These are phyloP conservation scores for Octopus bimaculoides DNA, from an alignment of 1,140 invertebrate genomes.

Conservation along the genomic window DNA sequence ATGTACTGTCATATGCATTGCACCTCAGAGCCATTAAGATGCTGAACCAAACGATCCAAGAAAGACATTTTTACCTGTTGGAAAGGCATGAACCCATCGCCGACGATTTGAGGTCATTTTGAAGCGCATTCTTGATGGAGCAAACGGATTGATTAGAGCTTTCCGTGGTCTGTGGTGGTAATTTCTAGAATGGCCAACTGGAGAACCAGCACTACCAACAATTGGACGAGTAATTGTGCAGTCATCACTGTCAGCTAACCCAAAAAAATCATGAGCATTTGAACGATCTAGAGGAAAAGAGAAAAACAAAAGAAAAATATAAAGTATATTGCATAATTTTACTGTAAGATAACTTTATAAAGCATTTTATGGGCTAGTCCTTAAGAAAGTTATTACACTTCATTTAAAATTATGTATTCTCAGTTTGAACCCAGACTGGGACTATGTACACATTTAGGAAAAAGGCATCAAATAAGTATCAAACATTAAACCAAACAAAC, in stretches of 20 bases:
- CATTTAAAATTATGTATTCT: too few relatives aligned
- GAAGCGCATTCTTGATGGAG: constrained; percentile 93
- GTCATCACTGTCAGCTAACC: constrained; percentile 41
- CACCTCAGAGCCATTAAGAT: too few relatives aligned
- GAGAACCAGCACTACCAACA: constrained; percentile 50
- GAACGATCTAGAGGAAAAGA: constrained; percentile 30
- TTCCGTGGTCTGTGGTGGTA: constrained; percentile 33
- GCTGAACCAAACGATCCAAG: too few relatives aligned
- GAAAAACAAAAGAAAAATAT: not conserved
- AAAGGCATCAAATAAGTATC: too few relatives aligned
- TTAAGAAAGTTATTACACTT: too few relatives aligned
- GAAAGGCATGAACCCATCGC: constrained; percentile 98
- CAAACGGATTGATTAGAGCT: constrained; percentile 86
- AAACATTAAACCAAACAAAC: too few relatives aligned
- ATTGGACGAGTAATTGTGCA: constrained; percentile 30
- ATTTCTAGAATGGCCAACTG: constrained; percentile 39
- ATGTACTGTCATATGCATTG: too few relatives aligned
- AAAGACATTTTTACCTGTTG: constrained; percentile 68
- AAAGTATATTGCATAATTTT: not conserved
- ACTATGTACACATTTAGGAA: too few relatives aligned
- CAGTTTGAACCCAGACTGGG: too few relatives aligned
- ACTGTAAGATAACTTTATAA: not conserved
- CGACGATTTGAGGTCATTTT: constrained; percentile 94
- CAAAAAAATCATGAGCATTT: constrained; percentile 29
- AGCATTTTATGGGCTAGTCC: too few relatives aligned